These are phyloP conservation scores for Isurus oxyrinchus DNA, from an alignment of 2,113 vertebrate species.

Conservation along the genomic window DNA sequence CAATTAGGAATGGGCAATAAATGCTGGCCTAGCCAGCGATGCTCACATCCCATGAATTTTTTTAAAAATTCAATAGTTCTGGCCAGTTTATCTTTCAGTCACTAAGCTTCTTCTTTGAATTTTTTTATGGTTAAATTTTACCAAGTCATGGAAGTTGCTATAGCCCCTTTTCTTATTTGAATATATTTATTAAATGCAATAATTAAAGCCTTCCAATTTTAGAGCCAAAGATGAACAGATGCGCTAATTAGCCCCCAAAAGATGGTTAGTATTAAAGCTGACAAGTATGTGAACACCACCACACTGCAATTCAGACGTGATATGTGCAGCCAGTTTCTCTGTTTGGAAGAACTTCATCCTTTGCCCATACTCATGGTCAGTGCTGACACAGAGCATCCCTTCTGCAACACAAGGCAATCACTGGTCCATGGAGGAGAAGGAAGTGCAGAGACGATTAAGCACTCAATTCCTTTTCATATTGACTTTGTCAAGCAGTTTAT, in stretches of 20 bases:
- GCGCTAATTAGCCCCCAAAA: slow-evolving; percentile 6
- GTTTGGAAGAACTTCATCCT: neutral
- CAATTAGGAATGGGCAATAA: too few species aligned
- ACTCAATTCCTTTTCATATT: neutral
- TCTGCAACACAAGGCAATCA: neutral
- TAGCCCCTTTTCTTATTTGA: neutral
- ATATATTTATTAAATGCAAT: slow-evolving; percentile 22
- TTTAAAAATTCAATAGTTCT: neutral
- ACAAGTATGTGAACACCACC: neutral
- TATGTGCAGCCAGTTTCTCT: neutral
- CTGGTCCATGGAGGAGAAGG: neutral
- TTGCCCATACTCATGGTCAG: neutral
- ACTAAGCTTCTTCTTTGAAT: neutral
- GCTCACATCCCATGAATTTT: neutral
- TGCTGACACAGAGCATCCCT: neutral
- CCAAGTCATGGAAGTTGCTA: neutral
- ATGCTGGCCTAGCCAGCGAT: too few species aligned
- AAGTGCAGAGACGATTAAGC: neutral
- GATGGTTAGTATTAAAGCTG: neutral
- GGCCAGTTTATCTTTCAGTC: neutral
- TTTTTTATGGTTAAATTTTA: neutral
- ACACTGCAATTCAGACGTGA: neutral
- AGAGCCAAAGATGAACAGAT: slow-evolving; percentile 1
- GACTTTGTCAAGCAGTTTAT: neutral
- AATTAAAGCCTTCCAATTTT: neutral